These are phyloP conservation scores for Caenorhabditis sp. DNA, from an alignment of 2,888 invertebrate genomes.

Conservation along the genomic window DNA sequence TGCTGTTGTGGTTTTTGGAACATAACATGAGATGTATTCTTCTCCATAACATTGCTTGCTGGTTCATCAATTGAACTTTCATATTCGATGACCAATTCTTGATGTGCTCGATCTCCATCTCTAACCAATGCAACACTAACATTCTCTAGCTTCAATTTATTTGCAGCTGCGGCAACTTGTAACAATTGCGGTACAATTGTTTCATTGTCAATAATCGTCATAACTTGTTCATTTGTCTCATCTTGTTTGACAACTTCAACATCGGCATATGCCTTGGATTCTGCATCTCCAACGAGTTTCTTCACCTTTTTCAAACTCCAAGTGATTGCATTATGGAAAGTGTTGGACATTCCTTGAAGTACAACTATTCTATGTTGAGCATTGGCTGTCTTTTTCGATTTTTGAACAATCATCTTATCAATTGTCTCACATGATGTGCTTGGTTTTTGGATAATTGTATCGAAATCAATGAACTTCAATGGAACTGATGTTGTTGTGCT, in stretches of 20 bases:
- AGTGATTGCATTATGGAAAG: constrained; percentile 60
- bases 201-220: constrained; percentile 54
- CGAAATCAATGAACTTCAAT: constrained; percentile 55
- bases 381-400: constrained; percentile 44
- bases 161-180: constrained; percentile 58
- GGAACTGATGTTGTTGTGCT: constrained; percentile 31
- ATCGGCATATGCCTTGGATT: constrained; percentile 39
- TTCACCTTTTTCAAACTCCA: constrained; percentile 61
- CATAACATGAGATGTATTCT: constrained; percentile 34
- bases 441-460: constrained; percentile 56
- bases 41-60: constrained; percentile 6
- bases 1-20: constrained; percentile 30
- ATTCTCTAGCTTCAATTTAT: constrained; percentile 57
- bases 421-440: constrained; percentile 48
- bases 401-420: constrained; percentile 35
- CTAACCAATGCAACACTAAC: constrained; percentile 56
- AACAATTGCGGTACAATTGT: constrained; percentile 55
- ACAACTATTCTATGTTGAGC: constrained; percentile 60
- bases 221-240: constrained; percentile 41
- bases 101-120: constrained; percentile 55
- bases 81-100: constrained; percentile 59
- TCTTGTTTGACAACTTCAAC: constrained; percentile 50
- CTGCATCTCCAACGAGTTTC: constrained; percentile 47
- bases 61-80: constrained; percentile 50
- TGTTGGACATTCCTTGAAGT: constrained; percentile 57